A percentile compares a stretch with the other conserved stretches of the same genome.
phyloP scores from a whole-genome alignment of 2,888 invertebrate genomes.

The Ochropacha duplaris region DNA sequence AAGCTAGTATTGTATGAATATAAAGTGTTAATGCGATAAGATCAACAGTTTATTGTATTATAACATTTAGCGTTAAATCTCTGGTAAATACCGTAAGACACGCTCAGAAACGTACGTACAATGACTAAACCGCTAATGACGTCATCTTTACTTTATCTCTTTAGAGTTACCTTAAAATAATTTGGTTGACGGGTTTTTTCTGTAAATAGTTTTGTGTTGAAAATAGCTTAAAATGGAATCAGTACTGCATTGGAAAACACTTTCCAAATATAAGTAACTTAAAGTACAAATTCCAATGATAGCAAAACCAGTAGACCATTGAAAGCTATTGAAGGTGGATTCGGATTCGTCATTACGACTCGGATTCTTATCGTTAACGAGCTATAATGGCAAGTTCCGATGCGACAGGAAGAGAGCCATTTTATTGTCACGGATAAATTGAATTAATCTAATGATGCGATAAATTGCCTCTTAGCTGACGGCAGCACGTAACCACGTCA shows the following conservation, averaged over 20 bases:
- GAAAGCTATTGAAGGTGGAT: slow-evolving; percentile 26
- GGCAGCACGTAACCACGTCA: slow-evolving; percentile 25
- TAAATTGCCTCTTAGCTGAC: slow-evolving; percentile 55
- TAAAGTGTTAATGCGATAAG: background rate
- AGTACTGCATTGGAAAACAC: background rate
- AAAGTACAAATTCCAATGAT: background rate
- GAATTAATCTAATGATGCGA: slow-evolving; percentile 76
- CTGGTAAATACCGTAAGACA: no score
- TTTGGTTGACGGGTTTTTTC: no score
- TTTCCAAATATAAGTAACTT: no score
- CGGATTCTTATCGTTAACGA: slow-evolving; percentile 66
- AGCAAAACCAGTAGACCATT: slow-evolving; percentile 32
- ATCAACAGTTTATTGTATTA: background rate
- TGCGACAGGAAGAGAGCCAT: slow-evolving; percentile 68
- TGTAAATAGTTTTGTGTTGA: no score
- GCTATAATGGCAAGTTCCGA: slow-evolving; percentile 59
- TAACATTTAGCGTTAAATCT: no score
- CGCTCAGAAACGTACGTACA: no score
- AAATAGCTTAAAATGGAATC: no score
- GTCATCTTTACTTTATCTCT: no score
- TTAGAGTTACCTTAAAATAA: no score
- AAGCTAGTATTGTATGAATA: background rate
- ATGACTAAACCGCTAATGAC: no score
- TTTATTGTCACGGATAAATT: slow-evolving; percentile 73
- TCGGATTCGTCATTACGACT: slow-evolving; percentile 46